Evolutionary conservation across 2,888 invertebrate genomes (phyloP), one percentile per base, ranked within the genome.

Genomic region (Oscheius sp.): DNA sequence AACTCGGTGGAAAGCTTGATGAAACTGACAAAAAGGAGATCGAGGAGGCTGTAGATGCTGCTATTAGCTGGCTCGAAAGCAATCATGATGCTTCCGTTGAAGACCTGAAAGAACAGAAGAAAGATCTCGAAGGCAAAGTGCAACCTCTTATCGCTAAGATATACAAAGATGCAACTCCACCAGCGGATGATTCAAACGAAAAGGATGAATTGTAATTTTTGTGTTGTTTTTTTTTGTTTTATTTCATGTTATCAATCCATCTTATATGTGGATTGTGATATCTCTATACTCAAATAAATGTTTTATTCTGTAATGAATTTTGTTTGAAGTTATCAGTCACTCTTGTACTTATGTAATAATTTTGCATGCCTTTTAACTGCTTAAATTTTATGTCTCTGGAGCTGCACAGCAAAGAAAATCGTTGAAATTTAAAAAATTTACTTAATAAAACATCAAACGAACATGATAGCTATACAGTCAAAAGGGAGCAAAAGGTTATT

Each of bases 141-240:
- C 95, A 96, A 87, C 98, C 98, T 8, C 97, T 98, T 87, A 93
- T 97, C 86, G 92, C 94, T 64, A 97, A 98, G 89, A 89, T 98
- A 78, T 97, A 98, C 88, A 90, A 92, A 73, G 81, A 78, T 33
- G 83, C 68, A 24, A 73, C 67, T 17, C 70, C 72, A 14, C 69
- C 30, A n/a, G 71, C 63, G 22, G 73, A 68, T 32, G 75, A 70
- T 28, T 51, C 69, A 14, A 82, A 81, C 54, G 83, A 81, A 20
- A 84, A 85, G 75, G 85, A 85, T 71, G 85, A 84, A 69, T 75
- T 84, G 33, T 85, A 82, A 73, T 68, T 17, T 68, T 9, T 32
- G 36, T 54, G 33, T 54, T 36, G 12, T 51, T 32, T n/a, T n/a
- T n/a, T n/a, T n/a, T 36, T 36, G 36, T 36, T 36, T 36, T 36